Evolutionary conservation across 2,113 vertebrate species (phyloP).

Genomic region (Heterochromis multidens): DNA sequence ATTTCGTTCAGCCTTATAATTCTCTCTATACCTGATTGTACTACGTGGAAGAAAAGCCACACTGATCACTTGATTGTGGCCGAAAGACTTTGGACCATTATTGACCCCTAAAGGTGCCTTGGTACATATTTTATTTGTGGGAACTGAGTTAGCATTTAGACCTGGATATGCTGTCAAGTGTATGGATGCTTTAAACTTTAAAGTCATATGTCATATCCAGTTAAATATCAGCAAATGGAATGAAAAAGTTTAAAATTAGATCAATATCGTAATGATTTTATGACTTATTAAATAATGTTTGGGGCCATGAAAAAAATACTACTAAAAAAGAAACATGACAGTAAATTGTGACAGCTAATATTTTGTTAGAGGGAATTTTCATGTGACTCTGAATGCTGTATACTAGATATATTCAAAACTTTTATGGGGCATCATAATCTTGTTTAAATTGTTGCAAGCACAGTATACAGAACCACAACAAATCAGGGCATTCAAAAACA

Average conservation of each 20-base stretch:
- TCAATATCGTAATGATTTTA: background rate
- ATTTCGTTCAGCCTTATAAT: background rate
- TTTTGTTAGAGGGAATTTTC: background rate
- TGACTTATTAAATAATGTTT: background rate
- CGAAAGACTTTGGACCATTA: background rate
- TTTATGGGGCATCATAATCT: background rate
- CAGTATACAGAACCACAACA: background rate
- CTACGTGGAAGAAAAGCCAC: background rate
- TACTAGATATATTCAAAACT: background rate
- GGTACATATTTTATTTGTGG: background rate
- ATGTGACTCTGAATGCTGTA: background rate
- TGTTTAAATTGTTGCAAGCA: background rate
- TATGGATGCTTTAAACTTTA: background rate
- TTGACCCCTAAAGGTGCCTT: background rate
- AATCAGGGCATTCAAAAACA: background rate
- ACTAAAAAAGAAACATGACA: background rate
- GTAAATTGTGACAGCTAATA: background rate
- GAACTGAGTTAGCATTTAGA: background rate
- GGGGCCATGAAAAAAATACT: fast-evolving
- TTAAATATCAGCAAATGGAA: background rate
- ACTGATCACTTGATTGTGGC: background rate
- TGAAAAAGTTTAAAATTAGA: background rate
- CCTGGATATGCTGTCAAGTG: background rate
- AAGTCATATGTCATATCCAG: background rate
- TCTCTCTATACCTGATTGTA: background rate